phyloP scores from a whole-genome alignment of 2,113 vertebrate genomes.

The Solea senegalensis region DNA sequence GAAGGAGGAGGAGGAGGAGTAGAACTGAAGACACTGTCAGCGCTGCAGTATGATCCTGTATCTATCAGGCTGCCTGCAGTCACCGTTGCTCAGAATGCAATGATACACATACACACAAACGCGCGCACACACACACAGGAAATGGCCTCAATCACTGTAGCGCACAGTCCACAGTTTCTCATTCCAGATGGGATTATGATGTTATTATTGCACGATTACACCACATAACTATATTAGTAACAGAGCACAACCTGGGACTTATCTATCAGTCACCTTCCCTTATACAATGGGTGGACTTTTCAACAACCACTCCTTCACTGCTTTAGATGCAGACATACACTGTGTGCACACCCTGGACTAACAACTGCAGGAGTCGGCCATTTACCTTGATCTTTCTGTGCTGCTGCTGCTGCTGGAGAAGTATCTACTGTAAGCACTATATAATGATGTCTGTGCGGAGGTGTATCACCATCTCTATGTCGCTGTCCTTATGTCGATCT shows the following conservation, averaged over 20 bases:
- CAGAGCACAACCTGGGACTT: slow-evolving; percentile 75
- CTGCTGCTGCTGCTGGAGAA: slow-evolving; percentile 36
- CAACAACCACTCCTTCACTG: slow-evolving; percentile 55
- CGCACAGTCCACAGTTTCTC: slow-evolving; percentile 73
- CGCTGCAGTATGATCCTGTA: slow-evolving; percentile 77
- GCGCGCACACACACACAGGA: slow-evolving; percentile 67
- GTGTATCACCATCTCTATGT: slow-evolving; percentile 28
- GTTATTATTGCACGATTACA: slow-evolving; percentile 78
- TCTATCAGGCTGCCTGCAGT: slow-evolving; percentile 77
- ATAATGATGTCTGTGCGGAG: slow-evolving; percentile 34
- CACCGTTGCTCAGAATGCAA: slow-evolving; percentile 73
- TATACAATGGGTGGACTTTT: slow-evolving; percentile 60
- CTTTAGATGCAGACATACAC: slow-evolving; percentile 21
- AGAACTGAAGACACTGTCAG: slow-evolving; percentile 78
- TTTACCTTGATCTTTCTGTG: slow-evolving; percentile 50
- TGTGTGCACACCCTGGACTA: slow-evolving; percentile 54
- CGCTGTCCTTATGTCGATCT: slow-evolving; percentile 25
- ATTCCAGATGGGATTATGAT: slow-evolving; percentile 79
- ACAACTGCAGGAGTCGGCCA: slow-evolving; percentile 55
- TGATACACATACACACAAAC: slow-evolving; percentile 46
- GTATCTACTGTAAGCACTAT: slow-evolving; percentile 40
- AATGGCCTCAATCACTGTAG: slow-evolving; percentile 75
- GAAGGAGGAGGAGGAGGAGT: slow-evolving; percentile 42
- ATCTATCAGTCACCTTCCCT: slow-evolving; percentile 76
- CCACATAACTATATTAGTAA: slow-evolving; percentile 74